Conservation (phyloP, 1,140 invertebrate genomes). For the Zaprionus lachaisei region DNA sequence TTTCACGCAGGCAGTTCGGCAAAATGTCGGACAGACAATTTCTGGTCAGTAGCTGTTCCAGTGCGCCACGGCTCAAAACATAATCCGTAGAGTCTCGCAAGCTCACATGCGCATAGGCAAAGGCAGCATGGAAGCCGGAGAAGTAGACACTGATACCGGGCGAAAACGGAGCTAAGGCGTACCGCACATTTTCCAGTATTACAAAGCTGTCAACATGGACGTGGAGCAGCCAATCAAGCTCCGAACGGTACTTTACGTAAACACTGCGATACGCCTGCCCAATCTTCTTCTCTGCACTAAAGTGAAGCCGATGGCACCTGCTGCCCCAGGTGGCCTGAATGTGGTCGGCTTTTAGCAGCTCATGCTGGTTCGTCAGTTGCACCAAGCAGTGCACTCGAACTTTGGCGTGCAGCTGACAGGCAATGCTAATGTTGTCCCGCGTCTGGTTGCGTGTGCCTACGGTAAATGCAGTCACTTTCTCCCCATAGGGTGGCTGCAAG, state of each 20-base stretch:
- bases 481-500: constrained; percentile 42
- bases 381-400: constrained; percentile 90
- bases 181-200: constrained; percentile 95
- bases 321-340: constrained; percentile 97
- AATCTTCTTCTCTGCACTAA: constrained; percentile 91
- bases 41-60: constrained; percentile 85
- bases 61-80: constrained; percentile 92
- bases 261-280: constrained; percentile 89
- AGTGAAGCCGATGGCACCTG: constrained; percentile 94
- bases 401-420: constrained; percentile 91
- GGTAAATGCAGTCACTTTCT: constrained; percentile 14
- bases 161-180: constrained; percentile 91
- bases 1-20: constrained; percentile 81
- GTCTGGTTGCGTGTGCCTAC: constrained; percentile 38
- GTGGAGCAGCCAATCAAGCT: constrained; percentile 97
- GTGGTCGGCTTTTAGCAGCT: constrained; percentile 91
- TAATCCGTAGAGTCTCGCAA: constrained; percentile 94
- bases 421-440: constrained; percentile 84
- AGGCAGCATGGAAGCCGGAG: constrained; percentile 93
- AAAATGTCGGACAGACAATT: constrained; percentile 79
- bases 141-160: constrained; percentile 92
- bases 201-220: constrained; percentile 98
- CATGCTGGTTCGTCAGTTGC: constrained; percentile 85
- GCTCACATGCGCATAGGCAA: constrained; percentile 95
- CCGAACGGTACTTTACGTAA: constrained; percentile 90